phyloP scores from a whole-genome alignment of 2,113 vertebrate genomes.

The Eulacestoma nigropectus region DNA sequence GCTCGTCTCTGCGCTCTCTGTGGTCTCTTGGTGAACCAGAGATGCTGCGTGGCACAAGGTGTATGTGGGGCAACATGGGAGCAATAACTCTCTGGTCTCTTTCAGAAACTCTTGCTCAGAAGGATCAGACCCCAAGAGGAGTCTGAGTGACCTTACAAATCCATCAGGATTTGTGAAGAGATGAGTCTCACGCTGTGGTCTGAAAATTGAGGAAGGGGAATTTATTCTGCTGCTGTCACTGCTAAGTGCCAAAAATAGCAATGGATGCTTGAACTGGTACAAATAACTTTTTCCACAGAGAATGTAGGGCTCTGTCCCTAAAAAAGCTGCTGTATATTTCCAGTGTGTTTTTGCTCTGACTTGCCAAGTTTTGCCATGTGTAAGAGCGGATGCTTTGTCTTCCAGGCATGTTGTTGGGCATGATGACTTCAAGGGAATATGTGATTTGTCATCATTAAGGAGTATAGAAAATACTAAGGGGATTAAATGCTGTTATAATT shows the following conservation, averaged over 20 bases:
- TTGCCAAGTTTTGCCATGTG: background rate
- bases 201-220: background rate
- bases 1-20: rapidly evolving
- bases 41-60: rapidly evolving
- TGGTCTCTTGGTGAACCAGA: background rate
- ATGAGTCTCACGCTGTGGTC: background rate
- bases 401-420: background rate
- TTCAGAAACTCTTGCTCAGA: background rate
- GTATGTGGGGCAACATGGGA: background rate
- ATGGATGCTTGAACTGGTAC: background rate
- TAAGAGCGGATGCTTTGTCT: background rate
- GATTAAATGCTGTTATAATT: background rate
- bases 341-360: background rate
- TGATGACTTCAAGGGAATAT: background rate
- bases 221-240: background rate
- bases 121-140: background rate
- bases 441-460: background rate
- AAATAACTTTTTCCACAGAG: background rate
- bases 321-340: background rate
- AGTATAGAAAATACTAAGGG: background rate
- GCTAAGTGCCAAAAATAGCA: background rate
- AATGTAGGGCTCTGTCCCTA: background rate
- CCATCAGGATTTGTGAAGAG: background rate
- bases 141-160: background rate
- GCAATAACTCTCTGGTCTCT: background rate